These are phyloP conservation scores for Sarcophaga carnaria DNA, from an alignment of 2,888 invertebrate genomes.

Conservation along the genomic window DNA sequence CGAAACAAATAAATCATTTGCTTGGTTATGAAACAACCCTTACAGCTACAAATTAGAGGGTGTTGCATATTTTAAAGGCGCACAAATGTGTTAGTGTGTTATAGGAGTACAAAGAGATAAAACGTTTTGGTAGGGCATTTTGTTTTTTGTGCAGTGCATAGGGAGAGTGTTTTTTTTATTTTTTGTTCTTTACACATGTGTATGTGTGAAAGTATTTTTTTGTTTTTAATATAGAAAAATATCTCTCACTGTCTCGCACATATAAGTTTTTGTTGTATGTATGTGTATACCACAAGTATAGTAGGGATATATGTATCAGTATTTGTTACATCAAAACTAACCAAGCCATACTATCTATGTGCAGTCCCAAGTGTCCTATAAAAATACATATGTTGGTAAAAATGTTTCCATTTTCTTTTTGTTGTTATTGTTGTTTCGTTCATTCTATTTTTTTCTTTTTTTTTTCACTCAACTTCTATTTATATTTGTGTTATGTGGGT, in stretches of 20 bases:
- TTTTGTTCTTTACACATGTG: slow-evolving; percentile 16
- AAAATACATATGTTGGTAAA: slow-evolving; percentile 62
- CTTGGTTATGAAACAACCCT: too few species aligned
- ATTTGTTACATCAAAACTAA: slow-evolving; percentile 42
- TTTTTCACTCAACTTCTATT: slow-evolving; percentile 18
- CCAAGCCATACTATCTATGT: neutral
- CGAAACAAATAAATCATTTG: too few species aligned
- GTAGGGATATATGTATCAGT: slow-evolving; percentile 13
- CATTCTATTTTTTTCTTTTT: neutral
- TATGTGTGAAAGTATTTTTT: neutral
- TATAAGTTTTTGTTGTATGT: too few species aligned
- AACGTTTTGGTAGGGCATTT: too few species aligned
- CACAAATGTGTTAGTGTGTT: too few species aligned
- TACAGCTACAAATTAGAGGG: too few species aligned
- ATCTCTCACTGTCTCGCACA: too few species aligned
- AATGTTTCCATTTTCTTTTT: slow-evolving; percentile 40
- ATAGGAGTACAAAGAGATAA: too few species aligned
- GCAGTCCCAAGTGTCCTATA: slow-evolving; percentile 61
- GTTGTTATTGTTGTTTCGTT: slow-evolving; percentile 5
- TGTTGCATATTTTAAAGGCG: too few species aligned
- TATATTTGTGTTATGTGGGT: slow-evolving; percentile 30
- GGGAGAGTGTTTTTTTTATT: too few species aligned
- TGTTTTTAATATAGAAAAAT: too few species aligned
- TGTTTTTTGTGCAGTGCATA: too few species aligned
- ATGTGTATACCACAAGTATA: neutral